Evolutionary conservation across 2,888 invertebrate genomes (phyloP).

Genomic region (Antitype chi): DNA sequence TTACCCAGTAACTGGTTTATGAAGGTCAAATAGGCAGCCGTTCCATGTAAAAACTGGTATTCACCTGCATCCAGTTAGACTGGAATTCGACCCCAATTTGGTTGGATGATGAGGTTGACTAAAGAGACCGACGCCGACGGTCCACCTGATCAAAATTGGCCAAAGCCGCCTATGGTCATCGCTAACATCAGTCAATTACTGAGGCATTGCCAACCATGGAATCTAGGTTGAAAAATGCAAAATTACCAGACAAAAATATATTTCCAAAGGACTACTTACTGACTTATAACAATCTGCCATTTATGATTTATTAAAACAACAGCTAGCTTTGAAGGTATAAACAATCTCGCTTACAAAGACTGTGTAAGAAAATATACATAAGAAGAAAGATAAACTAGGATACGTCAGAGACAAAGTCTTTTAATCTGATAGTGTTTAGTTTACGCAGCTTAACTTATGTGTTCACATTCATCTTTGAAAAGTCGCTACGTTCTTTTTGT

Average conservation of each 20-base stretch:
- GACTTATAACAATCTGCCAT: too few species aligned
- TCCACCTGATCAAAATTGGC: neutral
- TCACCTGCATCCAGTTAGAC: too few species aligned
- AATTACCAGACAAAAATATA: neutral
- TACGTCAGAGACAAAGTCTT: neutral
- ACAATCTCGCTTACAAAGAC: too few species aligned
- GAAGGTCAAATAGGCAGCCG: too few species aligned
- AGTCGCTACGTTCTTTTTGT: neutral
- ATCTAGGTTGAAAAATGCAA: neutral
- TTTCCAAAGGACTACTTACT: too few species aligned
- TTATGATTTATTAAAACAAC: too few species aligned
- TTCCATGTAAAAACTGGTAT: too few species aligned
- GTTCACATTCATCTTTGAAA: constrained; percentile 1
- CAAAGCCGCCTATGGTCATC: neutral
- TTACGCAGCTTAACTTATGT: neutral
- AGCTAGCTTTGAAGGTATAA: too few species aligned
- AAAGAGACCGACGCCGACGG: neutral
- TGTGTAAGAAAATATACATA: too few species aligned
- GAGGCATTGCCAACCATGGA: neutral
- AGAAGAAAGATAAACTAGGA: neutral
- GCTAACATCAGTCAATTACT: neutral
- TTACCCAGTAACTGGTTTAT: too few species aligned
- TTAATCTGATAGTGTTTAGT: neutral
- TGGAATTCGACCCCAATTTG: too few species aligned
- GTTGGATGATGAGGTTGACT: too few species aligned